Base-by-base conservation (phyloP, 2,113 vertebrate species). In the Gymnocephalus cernua region DNA sequence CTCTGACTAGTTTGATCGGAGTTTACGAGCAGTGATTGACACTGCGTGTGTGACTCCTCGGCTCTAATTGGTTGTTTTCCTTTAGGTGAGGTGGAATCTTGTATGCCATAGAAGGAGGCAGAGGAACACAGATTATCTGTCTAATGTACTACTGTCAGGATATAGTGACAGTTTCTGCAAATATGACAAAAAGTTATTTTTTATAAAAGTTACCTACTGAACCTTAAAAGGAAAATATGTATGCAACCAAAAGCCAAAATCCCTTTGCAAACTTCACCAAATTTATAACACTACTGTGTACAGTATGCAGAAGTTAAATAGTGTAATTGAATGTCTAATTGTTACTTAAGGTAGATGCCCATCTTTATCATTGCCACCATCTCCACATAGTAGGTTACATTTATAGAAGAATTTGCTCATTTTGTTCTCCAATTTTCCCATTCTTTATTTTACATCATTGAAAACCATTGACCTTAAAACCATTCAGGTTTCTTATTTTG, bases 401-500 rank as follows among this genome's bases (percentile, higher is more conserved):
- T 66, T 72, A 27, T 54, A 25, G 18, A 32, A 11, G 3, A 45
- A 65, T 75, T 41, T 63, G n/a, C 74, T 76, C 68, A 68, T 56
- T 80, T n/a, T 71, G 50, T 67, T 79, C 29, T 76, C 53, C 35
- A 71, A 27, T 76, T 79, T 51, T 6, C 44, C 2, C 23, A 16
- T 67, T 64, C 73, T 75, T 54, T 65, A 74, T 59, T 76, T 74
- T 62, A 32, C 25, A 87, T 61, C 53, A 80, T n/a, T 85, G 44
- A 75, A 84, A 58, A 86, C 38, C 80, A 82, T 1, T 79, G 83
- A 91, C 83, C 71, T 84, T 80, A 35, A 74, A 89, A 82, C 77
- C 78, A 56, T 75, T 74, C 58, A 66, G 58, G 82, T 69, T 89
- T 83, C 61, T 90, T 80, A 75, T 93, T 91, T 89, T 76, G 80